Conservation (phyloP, 1,140 invertebrate genomes). For the Pomacea maculata region DNA sequence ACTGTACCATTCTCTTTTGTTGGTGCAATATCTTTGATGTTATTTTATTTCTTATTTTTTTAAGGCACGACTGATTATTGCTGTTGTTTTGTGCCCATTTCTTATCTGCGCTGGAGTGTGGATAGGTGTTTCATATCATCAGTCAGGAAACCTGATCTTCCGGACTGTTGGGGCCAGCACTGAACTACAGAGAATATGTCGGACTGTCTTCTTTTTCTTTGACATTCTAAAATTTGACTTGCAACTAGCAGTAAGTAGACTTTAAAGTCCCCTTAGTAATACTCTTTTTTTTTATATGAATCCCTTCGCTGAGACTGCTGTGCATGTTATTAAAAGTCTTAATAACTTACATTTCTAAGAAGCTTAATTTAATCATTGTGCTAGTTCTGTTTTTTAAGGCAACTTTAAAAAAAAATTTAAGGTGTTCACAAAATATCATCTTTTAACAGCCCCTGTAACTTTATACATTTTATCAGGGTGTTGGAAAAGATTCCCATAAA, state of each 20-base stretch:
- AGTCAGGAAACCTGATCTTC: slow-evolving; percentile 53
- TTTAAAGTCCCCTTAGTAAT: neutral
- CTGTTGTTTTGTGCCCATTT: slow-evolving; percentile 38
- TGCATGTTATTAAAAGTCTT: no score
- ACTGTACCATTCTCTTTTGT: neutral
- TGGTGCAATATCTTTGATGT: neutral
- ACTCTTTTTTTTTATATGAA: neutral
- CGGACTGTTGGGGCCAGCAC: slow-evolving; percentile 49
- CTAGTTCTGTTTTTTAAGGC: no score
- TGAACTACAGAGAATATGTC: slow-evolving; percentile 44
- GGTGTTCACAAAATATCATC: no score
- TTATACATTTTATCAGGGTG: no score
- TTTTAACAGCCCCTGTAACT: no score
- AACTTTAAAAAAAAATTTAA: no score
- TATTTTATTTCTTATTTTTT: slow-evolving; percentile 11
- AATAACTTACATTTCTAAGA: no score
- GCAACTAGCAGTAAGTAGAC: slow-evolving; percentile 46
- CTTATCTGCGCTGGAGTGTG: slow-evolving; percentile 37
- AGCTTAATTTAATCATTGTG: no score
- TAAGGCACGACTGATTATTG: slow-evolving; percentile 45
- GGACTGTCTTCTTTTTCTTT: slow-evolving; percentile 41
- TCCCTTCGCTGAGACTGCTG: no score
- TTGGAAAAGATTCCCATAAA: no score
- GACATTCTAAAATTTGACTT: slow-evolving; percentile 51
- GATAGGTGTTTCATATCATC: slow-evolving; percentile 39